These are phyloP conservation scores for Drosophila paucipuncta DNA, from an alignment of 2,888 invertebrate species.

Conservation along the genomic window DNA sequence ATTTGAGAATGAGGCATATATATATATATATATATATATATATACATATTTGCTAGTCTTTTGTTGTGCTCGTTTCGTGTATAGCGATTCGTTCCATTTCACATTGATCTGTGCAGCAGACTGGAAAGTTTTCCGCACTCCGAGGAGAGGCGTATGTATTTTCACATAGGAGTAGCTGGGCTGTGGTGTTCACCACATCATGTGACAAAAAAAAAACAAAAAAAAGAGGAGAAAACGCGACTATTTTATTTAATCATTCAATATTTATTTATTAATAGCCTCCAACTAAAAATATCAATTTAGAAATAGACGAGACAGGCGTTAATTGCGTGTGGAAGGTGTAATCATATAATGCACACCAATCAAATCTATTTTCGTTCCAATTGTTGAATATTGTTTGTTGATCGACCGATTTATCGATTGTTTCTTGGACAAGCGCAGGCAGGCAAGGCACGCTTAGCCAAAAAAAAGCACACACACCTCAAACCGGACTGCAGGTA, in stretches of 20 bases:
- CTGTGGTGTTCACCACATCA: conserved; percentile 21
- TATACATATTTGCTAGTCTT: conserved; percentile 9
- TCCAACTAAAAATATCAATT: not conserved
- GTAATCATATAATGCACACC: conserved; percentile 32
- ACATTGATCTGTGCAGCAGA: conserved; percentile 54
- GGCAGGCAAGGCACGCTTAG: not conserved
- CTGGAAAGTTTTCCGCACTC: conserved; percentile 61
- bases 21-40: conserved; percentile 24
- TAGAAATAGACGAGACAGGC: conserved; percentile 61
- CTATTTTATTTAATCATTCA: not conserved
- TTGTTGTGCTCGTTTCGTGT: conserved; percentile 40
- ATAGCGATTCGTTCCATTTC: conserved; percentile 50
- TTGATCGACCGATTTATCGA: conserved; percentile 8
- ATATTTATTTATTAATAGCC: conserved; percentile 6
- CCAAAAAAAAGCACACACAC: not conserved
- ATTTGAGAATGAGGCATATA: conserved; percentile 18
- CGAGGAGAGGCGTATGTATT: not conserved
- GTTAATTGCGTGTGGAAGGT: conserved; percentile 56
- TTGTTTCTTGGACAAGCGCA: not conserved
- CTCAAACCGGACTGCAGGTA: conserved; percentile 13
- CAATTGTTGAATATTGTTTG: conserved; percentile 21
- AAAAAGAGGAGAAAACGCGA: not conserved
- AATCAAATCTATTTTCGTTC: conserved; percentile 51
- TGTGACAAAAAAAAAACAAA: conserved; percentile 32
- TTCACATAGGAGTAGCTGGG: not conserved